These are phyloP conservation scores for Notospermus geniculatus DNA, from an alignment of 1,140 invertebrate genomes.

Conservation along the genomic window DNA sequence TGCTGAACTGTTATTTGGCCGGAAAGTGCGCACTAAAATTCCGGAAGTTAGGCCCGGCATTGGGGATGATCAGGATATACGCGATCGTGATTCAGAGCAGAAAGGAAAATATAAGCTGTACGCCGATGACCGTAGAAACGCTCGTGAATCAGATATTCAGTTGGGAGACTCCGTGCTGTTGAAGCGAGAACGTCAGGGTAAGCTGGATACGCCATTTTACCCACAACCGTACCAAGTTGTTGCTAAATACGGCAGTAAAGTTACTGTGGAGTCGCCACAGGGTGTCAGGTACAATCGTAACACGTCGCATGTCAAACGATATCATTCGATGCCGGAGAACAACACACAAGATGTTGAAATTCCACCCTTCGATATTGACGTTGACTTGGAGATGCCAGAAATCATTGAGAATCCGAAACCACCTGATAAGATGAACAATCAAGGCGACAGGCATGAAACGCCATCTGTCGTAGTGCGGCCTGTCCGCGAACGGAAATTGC, in stretches of 20 bases:
- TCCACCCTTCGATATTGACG: too few species aligned
- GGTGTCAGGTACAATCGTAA: too few species aligned
- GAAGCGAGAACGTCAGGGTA: constrained; percentile 1
- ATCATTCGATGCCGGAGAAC: too few species aligned
- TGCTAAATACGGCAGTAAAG: constrained; percentile 2
- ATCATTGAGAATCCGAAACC: too few species aligned
- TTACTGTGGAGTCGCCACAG: too few species aligned
- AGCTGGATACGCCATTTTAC: constrained; percentile 6
- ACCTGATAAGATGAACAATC: too few species aligned
- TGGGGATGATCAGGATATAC: constrained; percentile 2
- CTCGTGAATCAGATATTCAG: constrained; percentile 6
- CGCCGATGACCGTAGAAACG: constrained; percentile 10
- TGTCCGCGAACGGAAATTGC: too few species aligned
- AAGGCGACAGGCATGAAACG: too few species aligned
- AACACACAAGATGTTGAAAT: too few species aligned
- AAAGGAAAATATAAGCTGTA: constrained; percentile 22
- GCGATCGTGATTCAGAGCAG: constrained; percentile 20
- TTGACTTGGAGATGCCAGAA: too few species aligned
- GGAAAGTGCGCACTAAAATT: constrained; percentile 26
- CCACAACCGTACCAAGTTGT: constrained; percentile 1
- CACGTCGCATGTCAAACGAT: too few species aligned
- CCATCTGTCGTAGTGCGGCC: too few species aligned
- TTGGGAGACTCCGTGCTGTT: constrained; percentile 15
- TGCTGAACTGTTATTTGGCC: constrained; percentile 22
- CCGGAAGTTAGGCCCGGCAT: constrained; percentile 9